Base-by-base conservation (phyloP, 2,113 vertebrate species). In the Eulemur rufifrons region DNA sequence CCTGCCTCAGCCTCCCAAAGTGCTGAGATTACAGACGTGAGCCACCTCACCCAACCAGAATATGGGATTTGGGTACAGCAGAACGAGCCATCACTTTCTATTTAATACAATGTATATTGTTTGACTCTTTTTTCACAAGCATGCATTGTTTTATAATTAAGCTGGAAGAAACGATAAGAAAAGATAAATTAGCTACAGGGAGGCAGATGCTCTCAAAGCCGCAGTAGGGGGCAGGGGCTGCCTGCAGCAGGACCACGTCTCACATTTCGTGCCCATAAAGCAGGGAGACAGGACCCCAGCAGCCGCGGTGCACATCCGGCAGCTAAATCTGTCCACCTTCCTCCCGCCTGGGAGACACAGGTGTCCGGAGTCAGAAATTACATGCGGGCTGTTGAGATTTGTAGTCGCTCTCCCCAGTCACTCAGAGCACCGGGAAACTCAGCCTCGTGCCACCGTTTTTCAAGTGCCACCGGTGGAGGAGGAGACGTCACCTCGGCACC, bases 201-300 rank as follows among this genome's bases (percentile, higher is more conserved):
- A 29, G 32, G 71, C 17, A 11, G 45, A 32, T 2, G 15, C 64
- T 34, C 0, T 3, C 10, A 0, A 20, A 74, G 42, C 77, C 18
- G 17, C 42, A 6, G 14, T 0, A 6, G 47, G 11, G 1, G 12
- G 21, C 4, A 12, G n/a, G n/a, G 23, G 37, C 56, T 32, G 56
- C 5, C 0, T 1, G 29, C 10, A 1, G 50, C 8, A 0, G 4
- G 39, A 18, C 3, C 6, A 0, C 4, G 12, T 0, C 59, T 45
- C 8, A 27, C 73, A 14, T 13, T 7, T 25, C 3, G 0, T 2
- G 1, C 32, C 68, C 71, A 76, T 94, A 90, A 97, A 94, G 32
- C 96, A 95, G 21, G 42, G 34, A 86, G 87, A 94, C 73, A 54
- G 80, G 77, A 8, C 29, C 27, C 29, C 0, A 15, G 66, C 56